Conservation (phyloP, 1,140 invertebrate genomes). For the Probaryconus sp. region DNA sequence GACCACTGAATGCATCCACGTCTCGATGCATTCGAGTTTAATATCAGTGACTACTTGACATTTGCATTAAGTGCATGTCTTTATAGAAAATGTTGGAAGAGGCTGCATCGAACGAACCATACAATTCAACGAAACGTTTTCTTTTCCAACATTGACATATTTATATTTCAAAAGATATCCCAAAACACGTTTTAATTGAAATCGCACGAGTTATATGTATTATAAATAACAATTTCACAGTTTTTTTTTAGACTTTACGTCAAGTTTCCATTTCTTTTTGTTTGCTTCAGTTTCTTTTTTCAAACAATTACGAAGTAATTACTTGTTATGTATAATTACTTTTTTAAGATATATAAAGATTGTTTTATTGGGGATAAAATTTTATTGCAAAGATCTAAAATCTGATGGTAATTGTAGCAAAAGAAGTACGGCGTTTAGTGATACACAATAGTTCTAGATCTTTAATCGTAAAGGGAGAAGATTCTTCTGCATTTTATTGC, state of each 20-base stretch:
- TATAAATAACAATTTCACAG: neutral
- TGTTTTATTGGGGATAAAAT: no score
- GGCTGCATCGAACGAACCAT: neutral
- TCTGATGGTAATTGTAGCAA: neutral
- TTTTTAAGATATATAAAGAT: no score
- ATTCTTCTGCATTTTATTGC: constrained; percentile 33
- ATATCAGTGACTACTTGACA: constrained; percentile 1
- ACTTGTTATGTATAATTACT: no score
- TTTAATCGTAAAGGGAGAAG: constrained; percentile 20
- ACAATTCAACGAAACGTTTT: neutral
- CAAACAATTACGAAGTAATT: no score
- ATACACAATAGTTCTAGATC: constrained; percentile 2
- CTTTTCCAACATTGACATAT: no score
- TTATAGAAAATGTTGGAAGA: neutral
- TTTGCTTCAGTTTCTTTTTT: no score
- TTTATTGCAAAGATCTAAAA: constrained; percentile 1
- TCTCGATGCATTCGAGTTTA: constrained; percentile 15
- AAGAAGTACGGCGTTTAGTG: no score
- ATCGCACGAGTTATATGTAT: no score
- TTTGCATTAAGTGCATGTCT: constrained; percentile 13
- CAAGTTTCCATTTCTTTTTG: no score
- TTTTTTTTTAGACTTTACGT: neutral
- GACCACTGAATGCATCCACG: neutral
- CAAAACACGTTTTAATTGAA: neutral
- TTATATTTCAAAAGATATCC: constrained; percentile 1